Base-by-base conservation (phyloP, 2,888 invertebrate genomes). In the Patella caerulea region DNA sequence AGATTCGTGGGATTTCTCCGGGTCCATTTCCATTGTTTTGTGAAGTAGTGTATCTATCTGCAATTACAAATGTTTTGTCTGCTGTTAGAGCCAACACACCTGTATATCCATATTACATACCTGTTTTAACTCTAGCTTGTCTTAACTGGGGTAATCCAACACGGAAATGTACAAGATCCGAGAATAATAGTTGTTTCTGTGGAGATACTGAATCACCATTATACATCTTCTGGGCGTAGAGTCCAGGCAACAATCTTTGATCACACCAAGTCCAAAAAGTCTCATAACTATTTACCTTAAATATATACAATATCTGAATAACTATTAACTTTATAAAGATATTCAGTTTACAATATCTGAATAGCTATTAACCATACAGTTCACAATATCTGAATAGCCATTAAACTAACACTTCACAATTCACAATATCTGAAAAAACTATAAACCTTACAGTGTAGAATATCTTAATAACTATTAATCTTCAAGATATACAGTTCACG, bases 231-330 rank as follows among this genome's bases (percentile, higher is more conserved):
- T 74, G 73, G 12, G 79, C 24, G 71, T 83, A 85, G 56, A 85
- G 73, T 14, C 81, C 78, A 17, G 78, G 78, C 11, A 85, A 72
- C 70, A 85, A 71, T 1, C 82, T 81, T 74, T 82, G 78, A n/a
- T 81, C 77, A 56, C 82, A 81, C 85, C 84, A 85, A 69, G 82
- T 80, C 84, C 84, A 85, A 74, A 84, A 84, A 70, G 81, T 78
- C 2, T 75, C 74, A 34, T 77, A 76, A 19, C 75, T 72, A 15
- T 53, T 15, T 17, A 83, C 78, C 82, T 83, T 72, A 24, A 78
- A 24, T 17, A 14, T 24, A 19, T 9, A 53, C 4, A 34, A 34
- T 5, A 4, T 5, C 34, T 34, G 34, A 34, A 34, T 34, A 34
- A 34, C 4, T 34, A 34, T 5, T 34, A 5, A 34, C 7, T 4